Base-by-base conservation (phyloP, 2,797 vertebrate species). In the Argyrosomus regius region DNA sequence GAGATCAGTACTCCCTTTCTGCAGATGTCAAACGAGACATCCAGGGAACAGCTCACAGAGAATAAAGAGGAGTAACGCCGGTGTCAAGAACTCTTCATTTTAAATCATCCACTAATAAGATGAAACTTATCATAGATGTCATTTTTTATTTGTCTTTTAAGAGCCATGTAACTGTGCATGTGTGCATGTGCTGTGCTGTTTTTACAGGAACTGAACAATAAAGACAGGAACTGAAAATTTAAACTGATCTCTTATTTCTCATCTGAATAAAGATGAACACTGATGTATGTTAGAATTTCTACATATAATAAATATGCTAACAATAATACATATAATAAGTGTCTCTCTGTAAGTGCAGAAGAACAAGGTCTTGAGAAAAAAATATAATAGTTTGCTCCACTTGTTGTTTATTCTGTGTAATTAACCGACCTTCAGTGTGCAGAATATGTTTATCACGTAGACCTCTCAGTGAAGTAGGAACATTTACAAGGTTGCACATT, bases 1-100 rank as follows among this genome's bases (percentile, higher is more conserved):
- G 97, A 97, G 94, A 96, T 99, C 82, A 99, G 98, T 83, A 99
- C 98, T 0, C 98, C 98, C 3, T 91, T 97, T 68, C 95, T 99
- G 69, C 97, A 98, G 88, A 97, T 99, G 88, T 99, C 98, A 70
- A 95, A 93, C 0, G 96, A 95, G 1, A 91, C 87, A 76, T 90
- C 82, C 35, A 72, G 53, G 52, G 87, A 90, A 75, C 79, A 85
- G 78, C 65, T 72, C 5, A 22, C 48, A 5, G 80, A 86, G 18
- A 71, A 67, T 63, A 72, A 80, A 26, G 63, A 78, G 48, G 64
- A 80, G 20, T 79, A 75, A 86, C 53, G 52, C 14, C 46, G 7
- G 31, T 22, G 58, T 77, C 61, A 83, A 75, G 57, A 78, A 49
- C 43, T 45, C 62, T 67, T 75, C 45, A 45, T 57, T 82, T 17